Evolutionary conservation across 2,888 invertebrate species (phyloP).

Genomic region (Lacanobia oleracea): DNA sequence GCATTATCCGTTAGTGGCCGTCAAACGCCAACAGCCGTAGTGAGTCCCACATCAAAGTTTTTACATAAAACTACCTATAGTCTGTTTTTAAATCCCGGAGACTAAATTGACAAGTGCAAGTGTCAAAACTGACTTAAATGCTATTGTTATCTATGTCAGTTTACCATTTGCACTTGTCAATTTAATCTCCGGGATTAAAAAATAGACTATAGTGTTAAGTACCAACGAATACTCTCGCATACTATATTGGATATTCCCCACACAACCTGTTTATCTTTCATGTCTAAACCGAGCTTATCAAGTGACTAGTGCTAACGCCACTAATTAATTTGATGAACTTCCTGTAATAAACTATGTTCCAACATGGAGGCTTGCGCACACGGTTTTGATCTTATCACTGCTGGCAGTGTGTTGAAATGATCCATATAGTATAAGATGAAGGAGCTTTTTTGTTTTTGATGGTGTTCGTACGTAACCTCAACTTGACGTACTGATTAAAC

Average conservation of each 20-base stretch:
- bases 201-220: too few relatives aligned
- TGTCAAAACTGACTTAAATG: too few relatives aligned
- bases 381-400: not conserved
- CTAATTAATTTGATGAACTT: constrained; percentile 38
- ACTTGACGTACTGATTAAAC: too few relatives aligned
- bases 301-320: constrained; percentile 28
- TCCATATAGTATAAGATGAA: not conserved
- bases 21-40: not conserved
- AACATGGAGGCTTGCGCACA: not conserved
- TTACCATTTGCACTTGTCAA: too few relatives aligned
- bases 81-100: too few relatives aligned
- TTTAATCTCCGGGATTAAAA: too few relatives aligned
- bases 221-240: not conserved
- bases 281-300: constrained; percentile 23
- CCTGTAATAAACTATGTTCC: not conserved
- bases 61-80: not conserved
- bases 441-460: too few relatives aligned
- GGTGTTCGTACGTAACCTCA: too few relatives aligned
- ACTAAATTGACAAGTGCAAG: too few relatives aligned
- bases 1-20: not conserved
- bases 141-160: too few relatives aligned
- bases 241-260: constrained; percentile 8
- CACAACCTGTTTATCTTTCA: constrained; percentile 29
- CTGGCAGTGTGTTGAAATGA: not conserved
- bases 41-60: not conserved